These are phyloP conservation scores for Mobula hypostoma DNA, from an alignment of 2,113 vertebrate species.

Conservation along the genomic window DNA sequence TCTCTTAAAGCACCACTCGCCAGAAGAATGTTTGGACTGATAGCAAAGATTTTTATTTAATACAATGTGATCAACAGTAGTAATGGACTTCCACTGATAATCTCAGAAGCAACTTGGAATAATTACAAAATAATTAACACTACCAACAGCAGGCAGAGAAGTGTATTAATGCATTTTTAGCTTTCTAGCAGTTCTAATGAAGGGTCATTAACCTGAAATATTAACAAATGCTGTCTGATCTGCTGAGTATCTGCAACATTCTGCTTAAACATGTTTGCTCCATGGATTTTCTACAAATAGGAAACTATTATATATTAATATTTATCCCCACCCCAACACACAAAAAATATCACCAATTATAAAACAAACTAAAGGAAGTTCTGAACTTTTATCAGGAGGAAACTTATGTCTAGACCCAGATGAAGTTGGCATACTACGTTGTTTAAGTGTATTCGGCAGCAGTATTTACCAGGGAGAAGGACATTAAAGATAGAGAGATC, in stretches of 20 bases:
- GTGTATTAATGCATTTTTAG: background rate
- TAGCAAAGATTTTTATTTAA: background rate
- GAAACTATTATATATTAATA: background rate
- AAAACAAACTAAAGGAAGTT: background rate
- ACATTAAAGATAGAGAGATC: no score
- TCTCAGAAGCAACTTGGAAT: background rate
- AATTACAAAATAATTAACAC: background rate
- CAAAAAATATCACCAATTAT: background rate
- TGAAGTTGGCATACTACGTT: no score
- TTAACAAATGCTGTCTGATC: no score
- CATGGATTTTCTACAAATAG: background rate
- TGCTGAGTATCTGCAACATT: no score
- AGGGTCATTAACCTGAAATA: background rate
- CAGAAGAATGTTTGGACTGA: background rate
- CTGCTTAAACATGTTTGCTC: background rate
- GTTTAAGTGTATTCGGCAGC: no score
- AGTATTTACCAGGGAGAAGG: no score
- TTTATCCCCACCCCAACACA: background rate
- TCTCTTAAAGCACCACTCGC: background rate
- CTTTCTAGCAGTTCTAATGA: background rate
- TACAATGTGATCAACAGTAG: background rate
- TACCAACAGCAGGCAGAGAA: background rate
- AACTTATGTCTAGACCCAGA: no score
- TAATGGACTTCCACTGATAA: background rate
- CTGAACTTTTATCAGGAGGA: background rate